Evolutionary conservation across 1,140 invertebrate genomes (phyloP), one percentile per base, ranked within the genome.

Genomic region (Temnothorax nylanderi): DNA sequence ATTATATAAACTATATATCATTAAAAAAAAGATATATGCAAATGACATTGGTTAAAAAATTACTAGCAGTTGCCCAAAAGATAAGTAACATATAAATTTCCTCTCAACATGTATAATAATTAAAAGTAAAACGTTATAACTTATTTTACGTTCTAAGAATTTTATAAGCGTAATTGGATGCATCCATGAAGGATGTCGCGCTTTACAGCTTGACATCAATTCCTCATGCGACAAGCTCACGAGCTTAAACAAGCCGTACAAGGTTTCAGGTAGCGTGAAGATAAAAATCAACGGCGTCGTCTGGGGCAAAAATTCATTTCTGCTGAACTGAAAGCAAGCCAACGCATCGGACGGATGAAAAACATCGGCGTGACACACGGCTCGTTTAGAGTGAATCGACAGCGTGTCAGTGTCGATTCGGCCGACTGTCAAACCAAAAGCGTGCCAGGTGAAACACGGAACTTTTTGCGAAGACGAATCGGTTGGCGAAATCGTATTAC

Each of bases 321-420:
- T 74, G 41, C 76, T 37, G 18, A 37, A n/a, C 18, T 47, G 80
- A 84, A 75, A 84, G 71, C 56, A 26, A 84, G 26, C 37, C 49
- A 13, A 81, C 77, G 37, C 64, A 41, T 81, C 47, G 32, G 32
- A 32, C 26, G 41, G 32, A 0, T 75, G 54, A 41, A 75, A 84
- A 84, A 84, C 54, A 84, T 62, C 26, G 54, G 11, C 54, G 71
- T 60, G 54, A 75, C 67, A 47, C 54, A 8, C n/a, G 41, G 16
- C 21, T 60, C 69, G 21, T 71, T 84, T 60, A 60, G 41, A 37
- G 26, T 41, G n/a, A 74, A 75, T n/a, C 32, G 80, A 75, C 69
- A 75, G 80, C 54, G n/a, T 84, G 69, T 84, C 54, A 84, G 32
- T 56, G 65, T 44, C 80, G 72, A 84, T 84, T 82, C 51, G 60